Conservation (phyloP, 2,113 vertebrate genomes). For the Aythya baeri region DNA sequence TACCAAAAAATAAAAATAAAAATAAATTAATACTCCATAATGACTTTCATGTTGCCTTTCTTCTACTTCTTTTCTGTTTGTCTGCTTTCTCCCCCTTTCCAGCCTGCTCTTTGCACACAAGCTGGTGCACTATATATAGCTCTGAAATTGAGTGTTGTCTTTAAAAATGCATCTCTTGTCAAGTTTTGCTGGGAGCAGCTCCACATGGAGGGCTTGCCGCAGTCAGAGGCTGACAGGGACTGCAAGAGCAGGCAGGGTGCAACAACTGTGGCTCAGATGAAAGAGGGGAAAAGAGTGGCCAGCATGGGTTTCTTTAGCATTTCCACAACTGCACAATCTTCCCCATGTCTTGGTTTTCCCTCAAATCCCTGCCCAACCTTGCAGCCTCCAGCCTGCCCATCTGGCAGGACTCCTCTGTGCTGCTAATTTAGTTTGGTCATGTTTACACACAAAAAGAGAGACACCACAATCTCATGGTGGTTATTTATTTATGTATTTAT, state of each 20-base stretch:
- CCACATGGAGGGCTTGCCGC: neutral
- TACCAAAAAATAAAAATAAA: neutral
- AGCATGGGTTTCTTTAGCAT: neutral
- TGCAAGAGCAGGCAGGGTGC: neutral
- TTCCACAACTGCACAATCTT: neutral
- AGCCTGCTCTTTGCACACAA: neutral
- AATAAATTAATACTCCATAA: neutral
- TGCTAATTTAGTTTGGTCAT: neutral
- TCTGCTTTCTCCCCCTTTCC: neutral
- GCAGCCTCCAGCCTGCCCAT: neutral
- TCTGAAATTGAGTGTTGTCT: neutral
- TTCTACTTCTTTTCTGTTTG: neutral
- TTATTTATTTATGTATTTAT: neutral
- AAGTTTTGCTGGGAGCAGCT: constrained; percentile 35
- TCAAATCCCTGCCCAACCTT: neutral
- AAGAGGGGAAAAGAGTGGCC: neutral
- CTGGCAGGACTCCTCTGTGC: neutral
- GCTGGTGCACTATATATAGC: neutral
- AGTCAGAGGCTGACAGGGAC: neutral
- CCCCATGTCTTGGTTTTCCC: neutral
- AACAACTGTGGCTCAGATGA: neutral
- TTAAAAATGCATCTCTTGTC: constrained; percentile 23
- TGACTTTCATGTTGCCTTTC: accelerated
- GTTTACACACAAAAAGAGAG: neutral
- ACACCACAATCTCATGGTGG: neutral